Evolutionary conservation across 1,140 invertebrate species (phyloP), one percentile per base, ranked within the genome.

Genomic region (Drosophila ironensis): DNA sequence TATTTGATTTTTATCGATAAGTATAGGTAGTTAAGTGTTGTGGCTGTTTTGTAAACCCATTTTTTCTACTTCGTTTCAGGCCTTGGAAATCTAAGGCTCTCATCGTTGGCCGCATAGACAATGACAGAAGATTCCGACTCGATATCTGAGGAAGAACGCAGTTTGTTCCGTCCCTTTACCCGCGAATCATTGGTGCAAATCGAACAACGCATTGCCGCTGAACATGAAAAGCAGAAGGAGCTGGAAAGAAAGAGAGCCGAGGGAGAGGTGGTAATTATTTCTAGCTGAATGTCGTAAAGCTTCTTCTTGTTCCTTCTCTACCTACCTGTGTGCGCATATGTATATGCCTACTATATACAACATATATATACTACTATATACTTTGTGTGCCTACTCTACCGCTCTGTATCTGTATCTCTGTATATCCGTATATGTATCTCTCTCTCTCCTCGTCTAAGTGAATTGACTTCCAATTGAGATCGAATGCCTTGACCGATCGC

Each of bases 121-220:
- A 96, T 96, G 95, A 96, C 95, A 94, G 95, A 95, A 93, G 94
- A 94, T 93, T 96, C 94, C 93, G 94, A 95, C 93, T 95, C 94
- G 92, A 93, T 95, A 93, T 95, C 95, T 93, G 95, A 96, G 94
- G 95, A 97, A 95, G 95, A 96, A 94, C 94, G 94, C 92, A 95
- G 95, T 93, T 93, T 96, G 94, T 99, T 98, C 95, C 95, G 95
- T 94, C 97, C 97, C 92, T 98, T 98, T 93, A 98, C 97, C 91
- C 94, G 97, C 92, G 97, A 98, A 93, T 98, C 97, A 92, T 93
- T 98, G 91, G 94, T 95, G 91, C 94, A 94, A 91, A 98, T 98
- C 92, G 96, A 98, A 93, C 92, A 94, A 91, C 94, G 97, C 88
- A 98, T 98, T 91, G 95, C 96, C 88, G 96, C 97, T 91, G 97